Evolutionary conservation across 2,113 vertebrate species (phyloP).

Genomic region (Strigops habroptila): DNA sequence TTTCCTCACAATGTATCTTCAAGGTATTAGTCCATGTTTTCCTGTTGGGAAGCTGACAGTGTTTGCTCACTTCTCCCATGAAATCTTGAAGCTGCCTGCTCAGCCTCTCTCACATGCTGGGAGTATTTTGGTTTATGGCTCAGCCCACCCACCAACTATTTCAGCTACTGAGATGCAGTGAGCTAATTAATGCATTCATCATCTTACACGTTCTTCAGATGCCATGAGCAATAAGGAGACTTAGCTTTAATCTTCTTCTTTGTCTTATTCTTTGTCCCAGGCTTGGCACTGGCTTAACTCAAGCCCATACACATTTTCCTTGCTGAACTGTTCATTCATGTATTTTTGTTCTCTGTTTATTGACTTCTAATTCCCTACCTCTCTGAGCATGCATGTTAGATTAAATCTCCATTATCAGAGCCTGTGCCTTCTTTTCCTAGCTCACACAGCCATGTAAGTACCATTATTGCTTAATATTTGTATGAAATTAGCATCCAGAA

Average conservation of each 20-base stretch:
- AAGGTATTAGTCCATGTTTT: neutral
- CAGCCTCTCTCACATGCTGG: constrained; percentile 13
- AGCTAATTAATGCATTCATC: neutral
- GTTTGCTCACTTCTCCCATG: neutral
- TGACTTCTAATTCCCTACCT: neutral
- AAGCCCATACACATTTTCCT: neutral
- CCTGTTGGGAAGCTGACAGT: neutral
- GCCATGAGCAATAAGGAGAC: neutral
- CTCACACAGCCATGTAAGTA: neutral
- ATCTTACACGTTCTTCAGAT: neutral
- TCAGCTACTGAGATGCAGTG: neutral
- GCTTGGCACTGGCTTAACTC: neutral
- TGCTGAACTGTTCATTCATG: neutral
- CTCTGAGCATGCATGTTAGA: neutral
- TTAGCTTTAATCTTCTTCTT: neutral
- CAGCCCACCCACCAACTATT: constrained; percentile 41
- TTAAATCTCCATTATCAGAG: constrained; percentile 10
- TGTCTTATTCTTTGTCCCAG: neutral
- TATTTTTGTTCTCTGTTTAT: neutral
- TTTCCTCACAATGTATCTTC: neutral
- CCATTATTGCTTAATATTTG: neutral
- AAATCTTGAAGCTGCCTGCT: neutral
- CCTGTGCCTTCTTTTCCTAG: neutral
- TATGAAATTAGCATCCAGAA: neutral
- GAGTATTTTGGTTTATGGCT: constrained; percentile 42